Evolutionary conservation across 2,113 vertebrate species (phyloP).

Genomic region (Nothobranchius kuhntae): DNA sequence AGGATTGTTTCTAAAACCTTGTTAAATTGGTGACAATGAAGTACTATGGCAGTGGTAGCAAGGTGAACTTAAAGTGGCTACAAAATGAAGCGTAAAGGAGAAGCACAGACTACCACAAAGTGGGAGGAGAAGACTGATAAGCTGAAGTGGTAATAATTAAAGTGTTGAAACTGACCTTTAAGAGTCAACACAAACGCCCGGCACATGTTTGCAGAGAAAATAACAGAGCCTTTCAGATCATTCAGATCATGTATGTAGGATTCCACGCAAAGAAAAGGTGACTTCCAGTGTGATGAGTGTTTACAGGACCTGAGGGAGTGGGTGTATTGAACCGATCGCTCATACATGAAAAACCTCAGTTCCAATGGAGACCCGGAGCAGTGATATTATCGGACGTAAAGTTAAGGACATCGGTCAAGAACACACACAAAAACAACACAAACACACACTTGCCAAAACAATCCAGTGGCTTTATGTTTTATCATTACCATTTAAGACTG

Average conservation of each 20-base stretch:
- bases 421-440: constrained; percentile 24
- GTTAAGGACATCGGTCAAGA: constrained; percentile 61
- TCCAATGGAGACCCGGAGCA: constrained; percentile 37
- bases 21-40: too few species aligned
- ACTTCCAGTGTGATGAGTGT: constrained; percentile 18
- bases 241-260: constrained; percentile 1
- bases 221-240: constrained; percentile 1
- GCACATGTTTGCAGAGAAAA: not conserved
- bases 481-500: constrained; percentile 58
- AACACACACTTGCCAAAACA: constrained; percentile 30
- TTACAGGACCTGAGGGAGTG: constrained; percentile 36
- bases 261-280: constrained; percentile 17
- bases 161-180: constrained; percentile 17
- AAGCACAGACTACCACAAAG: not conserved
- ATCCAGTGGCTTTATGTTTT: constrained; percentile 42
- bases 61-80: too few species aligned
- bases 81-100: not conserved
- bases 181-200: not conserved
- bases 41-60: too few species aligned
- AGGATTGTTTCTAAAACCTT: too few species aligned
- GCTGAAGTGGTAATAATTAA: constrained; percentile 5
- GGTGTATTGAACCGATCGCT: constrained; percentile 33
- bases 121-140: constrained; percentile 15
- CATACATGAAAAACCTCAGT: constrained; percentile 8
- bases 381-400: constrained; percentile 53